Evolutionary conservation across 2,797 vertebrate genomes (phyloP), one percentile per base, ranked within the genome.

Genomic region (Crocidura indochinensis): DNA sequence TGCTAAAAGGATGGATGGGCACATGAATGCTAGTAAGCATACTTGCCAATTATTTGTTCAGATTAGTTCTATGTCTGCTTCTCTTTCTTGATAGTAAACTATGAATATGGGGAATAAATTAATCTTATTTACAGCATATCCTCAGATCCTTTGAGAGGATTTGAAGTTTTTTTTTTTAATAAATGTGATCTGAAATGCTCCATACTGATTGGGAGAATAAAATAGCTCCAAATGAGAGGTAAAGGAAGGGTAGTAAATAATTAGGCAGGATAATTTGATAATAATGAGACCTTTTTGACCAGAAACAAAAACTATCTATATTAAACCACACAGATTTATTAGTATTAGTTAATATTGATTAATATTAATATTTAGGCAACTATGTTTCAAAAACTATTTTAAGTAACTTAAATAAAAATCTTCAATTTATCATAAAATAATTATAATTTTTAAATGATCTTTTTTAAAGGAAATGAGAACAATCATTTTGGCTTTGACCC

Each of bases 401-500:
- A 84, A 38, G 17, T 29, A 62, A 29, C 24, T 86, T 79, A 26
- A 94, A 46, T n/a, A 31, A 90, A 60, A 84, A 0, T 14, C 77
- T 88, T 84, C 44, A 79, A 29, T 12, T 3, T 67, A 29, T 72
- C 31, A 60, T 64, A 77, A 77, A 77, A 31, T 87, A 82, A 81
- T 91, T 86, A 22, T 71, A n/a, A 75, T 89, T 84, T 91, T 88
- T 65, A 0, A 5, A 27, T 77, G 11, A 76, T 90, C 38, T 12
- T 38, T 84, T 95, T 93, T 79, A 29, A 94, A 96, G 91, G 95
- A 90, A 97, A 96, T 7, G 75, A 91, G 62, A 96, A 95, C 64
- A 85, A 91, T 64, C 96, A 96, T 91, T 97, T 97, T 90, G 92
- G 91, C 84, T 97, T 97, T 92, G 96, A 97, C 76, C 96, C 97